Evolutionary conservation across 2,797 vertebrate genomes (phyloP), one percentile per base, ranked within the genome.

Genomic region (Oceanodroma leucorhoa): DNA sequence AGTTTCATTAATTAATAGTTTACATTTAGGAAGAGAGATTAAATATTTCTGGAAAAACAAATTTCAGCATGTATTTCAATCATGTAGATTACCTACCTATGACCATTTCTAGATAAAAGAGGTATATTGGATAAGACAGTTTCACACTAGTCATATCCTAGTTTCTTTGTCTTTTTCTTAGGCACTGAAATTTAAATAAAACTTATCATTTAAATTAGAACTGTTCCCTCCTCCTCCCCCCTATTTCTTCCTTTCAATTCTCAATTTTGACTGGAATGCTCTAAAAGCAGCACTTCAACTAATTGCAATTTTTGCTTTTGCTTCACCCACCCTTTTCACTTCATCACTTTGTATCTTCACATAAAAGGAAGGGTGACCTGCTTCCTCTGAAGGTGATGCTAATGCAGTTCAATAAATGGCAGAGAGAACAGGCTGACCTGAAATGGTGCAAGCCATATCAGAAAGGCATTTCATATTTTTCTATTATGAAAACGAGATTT

Each of bases 401-500:
- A 94, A 94, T 94, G 71, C 46, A 89, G 75, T 75, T 96, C 95
- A 93, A 90, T 83, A 96, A 96, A 94, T 65, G 90, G 65, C 60
- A 93, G 71, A 71, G 54, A 75, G 79, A 94, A 62, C 55, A 84
- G 72, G 34, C 53, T 88, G 57, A 92, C 93, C 80, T 82, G 75
- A 91, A 95, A 83, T 41, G 26, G 45, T 87, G 57, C 50, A 95
- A 96, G 72, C n/a, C 14, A 16, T 72, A 94, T 84, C 53, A 84
- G 90, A 91, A 94, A 94, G 82, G 30, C 69, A 71, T 96, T 96
- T 89, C 65, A 80, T 96, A 94, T 95, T 88, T 94, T 92, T 87
- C 75, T 92, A 46, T 91, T 96, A 92, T 73, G 77, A 95, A 96
- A 93, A 94, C 34, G 20, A 88, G 82, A 54, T 92, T 96, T 94